Evolutionary conservation across 2,797 vertebrate species (phyloP).

Genomic region (Cichlasoma orientale): DNA sequence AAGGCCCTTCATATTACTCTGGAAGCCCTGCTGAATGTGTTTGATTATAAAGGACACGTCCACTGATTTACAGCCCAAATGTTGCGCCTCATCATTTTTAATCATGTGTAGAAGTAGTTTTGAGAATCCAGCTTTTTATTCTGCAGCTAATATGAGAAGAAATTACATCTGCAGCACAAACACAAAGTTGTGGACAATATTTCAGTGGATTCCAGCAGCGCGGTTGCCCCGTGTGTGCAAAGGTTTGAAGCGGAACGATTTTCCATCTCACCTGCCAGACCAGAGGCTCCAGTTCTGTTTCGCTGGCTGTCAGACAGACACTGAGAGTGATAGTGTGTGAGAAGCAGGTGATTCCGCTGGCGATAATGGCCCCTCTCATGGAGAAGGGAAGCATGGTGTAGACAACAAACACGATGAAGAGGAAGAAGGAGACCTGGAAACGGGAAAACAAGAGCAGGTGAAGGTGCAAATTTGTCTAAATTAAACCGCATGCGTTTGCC

Average conservation of each 20-base stretch:
- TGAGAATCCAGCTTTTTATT: background rate
- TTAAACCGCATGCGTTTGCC: background rate
- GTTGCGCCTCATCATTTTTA: constrained; percentile 27
- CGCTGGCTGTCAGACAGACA: constrained; percentile 84
- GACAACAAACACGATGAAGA: constrained; percentile 96
- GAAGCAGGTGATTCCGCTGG: constrained; percentile 90
- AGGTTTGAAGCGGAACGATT: background rate
- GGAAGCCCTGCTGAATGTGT: constrained; percentile 29
- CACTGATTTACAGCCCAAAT: constrained; percentile 32
- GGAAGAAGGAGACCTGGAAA: constrained; percentile 93
- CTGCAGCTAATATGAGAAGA: background rate
- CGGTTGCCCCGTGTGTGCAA: background rate
- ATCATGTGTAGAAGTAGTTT: background rate
- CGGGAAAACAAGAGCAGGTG: background rate
- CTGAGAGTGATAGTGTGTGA: constrained; percentile 95
- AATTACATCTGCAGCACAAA: background rate
- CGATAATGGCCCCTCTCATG: constrained; percentile 92
- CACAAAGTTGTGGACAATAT: background rate
- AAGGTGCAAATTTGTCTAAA: background rate
- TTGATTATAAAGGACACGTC: background rate
- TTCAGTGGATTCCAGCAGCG: background rate
- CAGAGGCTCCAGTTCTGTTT: constrained; percentile 84
- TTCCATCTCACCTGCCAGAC: constrained; percentile 90
- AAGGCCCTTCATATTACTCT: constrained; percentile 31
- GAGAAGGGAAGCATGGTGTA: constrained; percentile 99